Conservation (phyloP, 2,797 vertebrate species). For the Cetoscarus ocellatus region DNA sequence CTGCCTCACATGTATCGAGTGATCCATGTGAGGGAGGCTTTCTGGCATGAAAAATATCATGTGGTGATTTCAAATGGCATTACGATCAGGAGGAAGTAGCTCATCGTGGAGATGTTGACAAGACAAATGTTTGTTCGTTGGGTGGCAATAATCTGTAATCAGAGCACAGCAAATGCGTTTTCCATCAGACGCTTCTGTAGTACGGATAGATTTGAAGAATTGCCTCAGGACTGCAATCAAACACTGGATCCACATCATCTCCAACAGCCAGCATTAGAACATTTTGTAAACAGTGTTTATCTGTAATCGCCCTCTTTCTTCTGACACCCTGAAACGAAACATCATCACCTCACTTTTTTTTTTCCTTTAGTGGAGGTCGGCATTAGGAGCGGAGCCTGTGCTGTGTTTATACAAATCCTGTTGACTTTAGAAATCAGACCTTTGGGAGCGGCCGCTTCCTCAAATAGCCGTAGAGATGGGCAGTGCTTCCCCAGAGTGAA, state of each 20-base stretch:
- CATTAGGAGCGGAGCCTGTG: slow-evolving; percentile 59
- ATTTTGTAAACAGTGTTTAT: slow-evolving; percentile 83
- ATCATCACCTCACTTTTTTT: slow-evolving; percentile 46
- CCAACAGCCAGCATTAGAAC: slow-evolving; percentile 76
- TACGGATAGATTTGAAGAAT: slow-evolving; percentile 78
- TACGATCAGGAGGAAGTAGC: slow-evolving; percentile 70
- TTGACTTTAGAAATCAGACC: slow-evolving; percentile 65
- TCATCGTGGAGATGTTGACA: slow-evolving; percentile 77
- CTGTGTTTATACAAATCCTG: slow-evolving; percentile 57
- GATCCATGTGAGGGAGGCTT: slow-evolving; percentile 57
- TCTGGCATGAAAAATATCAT: slow-evolving; percentile 72
- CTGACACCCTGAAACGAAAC: slow-evolving; percentile 65
- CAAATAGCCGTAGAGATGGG: slow-evolving; percentile 65
- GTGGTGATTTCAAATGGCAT: slow-evolving; percentile 66
- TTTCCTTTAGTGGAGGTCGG: slow-evolving; percentile 40
- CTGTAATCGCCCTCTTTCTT: slow-evolving; percentile 75
- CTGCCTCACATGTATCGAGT: slow-evolving; percentile 56
- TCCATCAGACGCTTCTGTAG: slow-evolving; percentile 79
- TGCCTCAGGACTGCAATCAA: slow-evolving; percentile 79
- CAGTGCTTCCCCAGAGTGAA: slow-evolving; percentile 63
- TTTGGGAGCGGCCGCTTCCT: slow-evolving; percentile 58
- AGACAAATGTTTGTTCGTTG: slow-evolving; percentile 84
- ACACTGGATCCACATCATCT: slow-evolving; percentile 78
- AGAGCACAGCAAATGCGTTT: slow-evolving; percentile 78
- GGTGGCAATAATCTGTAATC: slow-evolving; percentile 83